Percentiles rank a stretch among this genome's conserved stretches.
These are phyloP conservation scores for Casuarius casuarius DNA, from an alignment of 2,113 vertebrate genomes.

Conservation along the genomic window DNA sequence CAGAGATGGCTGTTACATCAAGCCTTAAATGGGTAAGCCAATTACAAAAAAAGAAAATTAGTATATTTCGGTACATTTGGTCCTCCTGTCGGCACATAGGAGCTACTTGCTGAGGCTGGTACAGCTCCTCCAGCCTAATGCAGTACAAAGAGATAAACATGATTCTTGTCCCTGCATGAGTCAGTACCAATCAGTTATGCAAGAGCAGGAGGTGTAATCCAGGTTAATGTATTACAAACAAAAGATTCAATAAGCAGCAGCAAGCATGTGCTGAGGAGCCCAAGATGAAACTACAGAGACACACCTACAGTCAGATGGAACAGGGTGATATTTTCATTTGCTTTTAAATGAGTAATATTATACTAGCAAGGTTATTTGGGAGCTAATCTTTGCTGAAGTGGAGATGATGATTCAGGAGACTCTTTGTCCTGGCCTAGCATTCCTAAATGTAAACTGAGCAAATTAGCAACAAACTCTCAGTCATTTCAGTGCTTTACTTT, in stretches of 20 bases:
- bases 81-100: background rate
- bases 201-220: background rate
- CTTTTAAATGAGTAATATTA: background rate
- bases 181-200: background rate
- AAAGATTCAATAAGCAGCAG: background rate
- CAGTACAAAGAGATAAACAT: background rate
- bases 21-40: background rate
- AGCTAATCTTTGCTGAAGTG: background rate
- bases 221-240: background rate
- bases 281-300: background rate
- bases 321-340: background rate
- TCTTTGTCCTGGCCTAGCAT: background rate
- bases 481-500: background rate
- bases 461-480: background rate
- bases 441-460: background rate
- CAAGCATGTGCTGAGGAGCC: background rate
- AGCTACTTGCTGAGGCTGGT: background rate
- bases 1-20: background rate
- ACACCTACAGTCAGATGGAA: background rate
- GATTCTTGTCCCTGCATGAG: background rate
- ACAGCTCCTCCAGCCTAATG: background rate
- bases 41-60: background rate
- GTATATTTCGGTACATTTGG: background rate
- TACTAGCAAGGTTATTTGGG: background rate
- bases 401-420: background rate